phyloP scores from a whole-genome alignment of 2,888 invertebrate species.

The Trachelus stipa region DNA sequence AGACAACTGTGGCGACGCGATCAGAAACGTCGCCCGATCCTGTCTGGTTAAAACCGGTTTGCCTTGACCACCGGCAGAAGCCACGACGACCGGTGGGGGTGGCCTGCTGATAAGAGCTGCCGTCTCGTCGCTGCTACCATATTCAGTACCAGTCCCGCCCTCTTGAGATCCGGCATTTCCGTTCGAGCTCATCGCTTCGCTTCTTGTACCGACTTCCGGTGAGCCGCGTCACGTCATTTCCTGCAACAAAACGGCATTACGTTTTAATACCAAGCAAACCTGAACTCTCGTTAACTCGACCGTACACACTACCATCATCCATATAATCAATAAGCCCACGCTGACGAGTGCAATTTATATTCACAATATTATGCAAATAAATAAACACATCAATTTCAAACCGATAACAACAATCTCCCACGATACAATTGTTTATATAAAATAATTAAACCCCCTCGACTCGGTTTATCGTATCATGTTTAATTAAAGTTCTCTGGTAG shows the following conservation, averaged over 20 bases:
- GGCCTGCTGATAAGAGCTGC: conserved; percentile 81
- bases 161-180: conserved; percentile 56
- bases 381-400: too few relatives aligned
- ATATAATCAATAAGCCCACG: too few relatives aligned
- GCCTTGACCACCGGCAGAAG: conserved; percentile 42
- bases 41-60: conserved; percentile 88
- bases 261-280: too few relatives aligned
- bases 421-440: too few relatives aligned
- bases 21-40: conserved; percentile 84
- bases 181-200: conserved; percentile 58
- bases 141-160: conserved; percentile 50
- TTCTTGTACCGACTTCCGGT: conserved; percentile 24
- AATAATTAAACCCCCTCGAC: too few relatives aligned
- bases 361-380: too few relatives aligned
- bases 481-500: too few relatives aligned
- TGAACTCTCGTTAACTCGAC: too few relatives aligned
- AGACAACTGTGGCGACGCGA: conserved; percentile 78
- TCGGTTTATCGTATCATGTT: too few relatives aligned
- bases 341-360: too few relatives aligned
- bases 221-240: conserved; percentile 49
- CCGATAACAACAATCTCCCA: too few relatives aligned
- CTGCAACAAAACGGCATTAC: conserved; percentile 48
- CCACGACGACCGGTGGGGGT: conserved; percentile 67
- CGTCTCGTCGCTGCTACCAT: conserved; percentile 83
- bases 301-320: too few relatives aligned